Evolutionary conservation across 2,113 vertebrate species (phyloP), one percentile per base, ranked within the genome.

Genomic region (Datnioides undecimradiatus): DNA sequence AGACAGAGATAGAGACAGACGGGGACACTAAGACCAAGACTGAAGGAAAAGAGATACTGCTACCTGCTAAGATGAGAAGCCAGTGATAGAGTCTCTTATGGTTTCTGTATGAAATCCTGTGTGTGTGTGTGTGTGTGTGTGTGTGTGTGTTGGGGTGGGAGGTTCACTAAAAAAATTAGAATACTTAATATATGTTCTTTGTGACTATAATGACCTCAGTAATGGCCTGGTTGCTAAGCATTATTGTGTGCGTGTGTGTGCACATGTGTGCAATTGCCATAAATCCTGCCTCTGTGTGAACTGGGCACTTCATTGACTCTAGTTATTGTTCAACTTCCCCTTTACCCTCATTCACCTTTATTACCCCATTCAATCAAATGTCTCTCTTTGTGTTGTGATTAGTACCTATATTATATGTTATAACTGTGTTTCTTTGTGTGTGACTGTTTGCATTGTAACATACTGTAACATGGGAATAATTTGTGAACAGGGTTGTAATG

Each of bases 301-400:
- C 19, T n/a, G 29, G 27, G 9, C 43, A 51, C 60, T 31, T 67
- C 64, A 46, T 62, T 77, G 70, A 60, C 85, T 68, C 25, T 76
- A 65, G 67, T 69, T 82, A 87, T 85, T 92, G 87, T 77, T 87
- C 64, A 77, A 8, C 36, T 66, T 80, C 80, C 79, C 86, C 81
- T 87, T 79, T 89, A 79, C 90, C 82, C 87, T 72, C 71, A 45
- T 63, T 69, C 57, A 51, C 36, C 23, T 89, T 87, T 85, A 86
- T 88, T 86, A 43, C 68, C 74, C n/a, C 14, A 46, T 70, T 87
- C 52, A 38, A 74, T 85, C 75, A 90, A 79, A 79, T n/a, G 48
- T 33, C 69, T 41, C 69, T 41, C 19, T 58, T 79, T 66, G 52
- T 10, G 21, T 69, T 52, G 60, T 74, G 55, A 49, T n/a, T n/a